Conservation (phyloP, 1,140 invertebrate species). For the Catajapyx aquilonaris region DNA sequence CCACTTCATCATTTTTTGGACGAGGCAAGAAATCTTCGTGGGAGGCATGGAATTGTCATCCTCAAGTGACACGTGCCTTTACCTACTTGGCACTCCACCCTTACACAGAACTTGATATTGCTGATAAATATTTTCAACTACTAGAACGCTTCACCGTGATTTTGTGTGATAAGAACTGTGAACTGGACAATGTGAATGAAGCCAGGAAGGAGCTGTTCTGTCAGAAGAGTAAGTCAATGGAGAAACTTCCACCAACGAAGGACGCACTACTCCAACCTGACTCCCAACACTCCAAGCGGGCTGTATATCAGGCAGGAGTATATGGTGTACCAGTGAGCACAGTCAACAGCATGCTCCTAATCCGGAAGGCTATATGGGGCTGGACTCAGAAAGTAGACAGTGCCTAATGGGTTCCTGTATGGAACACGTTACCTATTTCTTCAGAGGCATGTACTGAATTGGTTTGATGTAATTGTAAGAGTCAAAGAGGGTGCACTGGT, state of each 20-base stretch:
- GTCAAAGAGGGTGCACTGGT: background rate
- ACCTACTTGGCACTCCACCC: background rate
- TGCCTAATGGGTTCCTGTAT: background rate
- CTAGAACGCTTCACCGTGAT: background rate
- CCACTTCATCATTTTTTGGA: conserved; percentile 1
- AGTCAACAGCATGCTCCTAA: too few species aligned
- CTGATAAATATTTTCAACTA: background rate
- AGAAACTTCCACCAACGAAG: conserved; percentile 4
- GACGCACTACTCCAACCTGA: too few species aligned
- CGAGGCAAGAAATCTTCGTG: background rate
- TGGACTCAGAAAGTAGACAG: conserved; percentile 1
- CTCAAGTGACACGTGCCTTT: background rate
- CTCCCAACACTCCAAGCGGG: too few species aligned
- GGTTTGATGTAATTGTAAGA: conserved; percentile 1
- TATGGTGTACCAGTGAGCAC: too few species aligned
- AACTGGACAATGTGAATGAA: conserved; percentile 1
- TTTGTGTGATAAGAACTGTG: background rate
- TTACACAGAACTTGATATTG: conserved; percentile 1
- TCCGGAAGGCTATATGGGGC: conserved; percentile 1
- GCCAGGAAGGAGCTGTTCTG: conserved; percentile 1
- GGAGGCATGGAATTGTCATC: conserved; percentile 1
- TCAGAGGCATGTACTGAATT: conserved; percentile 1
- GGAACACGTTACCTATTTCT: conserved; percentile 1
- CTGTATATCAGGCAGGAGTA: too few species aligned
- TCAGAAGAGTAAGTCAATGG: conserved; percentile 4